Percentiles rank a stretch among this genome's conserved stretches.
These are phyloP conservation scores for Riparia riparia DNA, from an alignment of 2,113 vertebrate species.

Conservation along the genomic window DNA sequence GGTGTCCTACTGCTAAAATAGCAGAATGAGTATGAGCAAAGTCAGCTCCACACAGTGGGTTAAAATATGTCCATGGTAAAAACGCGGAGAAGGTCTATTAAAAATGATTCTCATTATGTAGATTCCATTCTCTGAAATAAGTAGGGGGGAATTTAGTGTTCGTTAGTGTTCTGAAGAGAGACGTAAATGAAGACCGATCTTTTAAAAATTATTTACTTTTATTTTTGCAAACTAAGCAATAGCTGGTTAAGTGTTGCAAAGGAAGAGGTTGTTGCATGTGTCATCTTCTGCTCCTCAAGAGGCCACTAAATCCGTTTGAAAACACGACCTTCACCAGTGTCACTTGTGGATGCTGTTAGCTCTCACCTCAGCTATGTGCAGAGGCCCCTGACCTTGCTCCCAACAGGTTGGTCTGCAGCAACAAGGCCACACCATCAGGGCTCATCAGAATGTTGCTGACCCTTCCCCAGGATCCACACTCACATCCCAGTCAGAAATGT, in stretches of 20 bases:
- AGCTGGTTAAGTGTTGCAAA: background rate
- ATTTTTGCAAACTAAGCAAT: background rate
- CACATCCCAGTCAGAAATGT: fast-evolving
- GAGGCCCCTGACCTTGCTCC: background rate
- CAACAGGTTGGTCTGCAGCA: background rate
- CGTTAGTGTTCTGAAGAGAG: background rate
- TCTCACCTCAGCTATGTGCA: background rate
- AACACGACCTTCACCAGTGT: background rate
- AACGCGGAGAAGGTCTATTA: constrained; percentile 15
- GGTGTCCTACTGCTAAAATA: constrained; percentile 60
- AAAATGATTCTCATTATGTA: constrained; percentile 19
- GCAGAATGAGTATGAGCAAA: constrained; percentile 47
- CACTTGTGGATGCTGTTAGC: background rate
- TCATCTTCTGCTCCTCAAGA: background rate
- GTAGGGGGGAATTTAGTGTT: background rate
- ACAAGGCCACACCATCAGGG: fast-evolving
- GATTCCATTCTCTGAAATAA: constrained; percentile 34
- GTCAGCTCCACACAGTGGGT: constrained; percentile 8
- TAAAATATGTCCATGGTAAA: constrained; percentile 44
- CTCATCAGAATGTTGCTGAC: background rate
- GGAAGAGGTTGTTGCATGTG: background rate
- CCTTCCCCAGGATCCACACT: background rate
- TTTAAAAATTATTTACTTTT: background rate
- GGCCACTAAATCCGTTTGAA: background rate
- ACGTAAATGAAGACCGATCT: background rate